Base-by-base conservation (phyloP, 2,888 invertebrate genomes). In the Germaria angustata region DNA sequence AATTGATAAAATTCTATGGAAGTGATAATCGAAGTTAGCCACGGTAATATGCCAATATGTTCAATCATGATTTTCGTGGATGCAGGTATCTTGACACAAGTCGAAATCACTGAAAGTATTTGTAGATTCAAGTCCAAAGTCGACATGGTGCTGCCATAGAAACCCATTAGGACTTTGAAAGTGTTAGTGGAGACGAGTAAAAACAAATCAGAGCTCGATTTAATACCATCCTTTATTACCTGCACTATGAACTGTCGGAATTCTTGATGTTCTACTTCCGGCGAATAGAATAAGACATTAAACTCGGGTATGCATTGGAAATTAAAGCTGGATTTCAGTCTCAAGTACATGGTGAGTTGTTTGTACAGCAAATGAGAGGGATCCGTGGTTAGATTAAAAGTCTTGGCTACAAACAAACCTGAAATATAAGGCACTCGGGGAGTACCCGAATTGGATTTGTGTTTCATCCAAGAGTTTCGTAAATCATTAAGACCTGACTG, bases 271-370 rank as follows among this genome's bases (percentile, higher is more conserved):
- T 95, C 93, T 0, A 96, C 92, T 73, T 96, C 95, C 9, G 95
- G 93, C 82, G 96, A 96, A 88, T 96, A 95, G 88, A 98, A 95
- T 41, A 98, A 93, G 66, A 95, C 95, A 80, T 96, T 94, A 87
- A 98, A 95, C 89, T 98, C 98, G 0, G 98, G 98, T n/a, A 98
- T 95, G 2, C 94, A 93, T 13, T 93, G 93, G 15, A 97, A 92
- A 88, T 97, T 95, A 15, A 97, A 93, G 8, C 93, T 93, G 11
- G 95, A 94, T 90, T 96, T 97, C 1, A 96, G 94, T 87, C 95
- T 93, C 41, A 97, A 91, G 89, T 95, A 97, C 86, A 94, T 93
- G 88, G 95, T 95, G n/a, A 98, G 92, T 0, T 95, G 94, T 85
- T 94, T 93, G 90, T 96, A 98, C 86, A 98, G 93, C 0, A 94